Evolutionary conservation across 2,113 vertebrate species (phyloP), one percentile per base, ranked within the genome.

Genomic region (Microcebus ravelobensis): DNA sequence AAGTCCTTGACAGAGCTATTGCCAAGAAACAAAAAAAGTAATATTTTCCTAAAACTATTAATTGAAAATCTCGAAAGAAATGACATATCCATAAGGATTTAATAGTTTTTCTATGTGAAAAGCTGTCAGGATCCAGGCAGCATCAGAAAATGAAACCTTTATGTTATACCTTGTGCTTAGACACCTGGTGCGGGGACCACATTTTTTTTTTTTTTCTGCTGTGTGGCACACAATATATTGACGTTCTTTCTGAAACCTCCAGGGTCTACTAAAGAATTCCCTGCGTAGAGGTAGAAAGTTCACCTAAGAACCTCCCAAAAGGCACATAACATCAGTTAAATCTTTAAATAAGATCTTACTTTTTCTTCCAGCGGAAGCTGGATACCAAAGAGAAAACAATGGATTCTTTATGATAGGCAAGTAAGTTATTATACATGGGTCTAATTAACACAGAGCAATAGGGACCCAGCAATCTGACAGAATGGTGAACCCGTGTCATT

Each of bases 31-130:
- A 5, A 73, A 87, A 87, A 96, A 91, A 76, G 65, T 23, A 93
- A 67, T 61, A 12, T 77, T 96, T 94, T 84, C 59, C 55, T 86
- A 59, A 96, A 94, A 87, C 20, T 15, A 83, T 52, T 55, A 86
- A 42, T 93, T 88, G 21, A 92, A 91, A 88, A 85, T 65, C 13
- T 59, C 55, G 20, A 87, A 92, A 93, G 17, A 94, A 97, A 88
- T 77, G 1, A 70, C 12, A 68, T 95, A 59, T 39, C 52, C 8
- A 29, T 45, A 81, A 83, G 13, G 31, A 87, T 83, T 85, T 86
- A 45, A 87, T 90, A 59, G 15, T 70, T 87, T 93, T 91, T 45
- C 61, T 65, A 20, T 79, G 92, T 63, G 39, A 91, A 96, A 87
- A 86, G 18, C 80, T 73, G 31, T 27, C 55, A 91, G 21, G n/a